A percentile compares a stretch with the other conserved stretches of the same genome.
Evolutionary conservation across 2,113 vertebrate genomes (phyloP).

Genomic region (Bungarus multicinctus): DNA sequence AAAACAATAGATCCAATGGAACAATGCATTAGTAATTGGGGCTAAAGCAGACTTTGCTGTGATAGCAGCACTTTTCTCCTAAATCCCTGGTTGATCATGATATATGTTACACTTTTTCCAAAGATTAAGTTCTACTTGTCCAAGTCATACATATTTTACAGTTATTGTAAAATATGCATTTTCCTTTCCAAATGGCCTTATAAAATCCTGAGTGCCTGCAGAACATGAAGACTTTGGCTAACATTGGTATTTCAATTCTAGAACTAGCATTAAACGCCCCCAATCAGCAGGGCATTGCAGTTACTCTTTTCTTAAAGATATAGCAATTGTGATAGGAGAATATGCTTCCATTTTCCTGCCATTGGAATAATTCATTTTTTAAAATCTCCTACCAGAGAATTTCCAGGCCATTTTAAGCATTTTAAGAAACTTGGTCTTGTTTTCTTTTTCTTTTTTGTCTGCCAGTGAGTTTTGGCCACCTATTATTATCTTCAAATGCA

Average conservation of each 20-base stretch:
- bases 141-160: too few species aligned
- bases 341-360: background rate
- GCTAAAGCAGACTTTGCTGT: background rate
- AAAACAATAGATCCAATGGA: background rate
- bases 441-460: background rate
- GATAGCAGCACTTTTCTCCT: background rate
- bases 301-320: background rate
- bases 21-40: background rate
- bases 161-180: background rate
- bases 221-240: background rate
- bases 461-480: background rate
- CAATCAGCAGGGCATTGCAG: background rate
- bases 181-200: background rate
- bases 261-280: background rate
- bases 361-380: background rate
- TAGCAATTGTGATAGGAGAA: background rate
- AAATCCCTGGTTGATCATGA: background rate
- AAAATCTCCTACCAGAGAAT: background rate
- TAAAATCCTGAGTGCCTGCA: background rate
- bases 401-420: background rate
- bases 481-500: background rate
- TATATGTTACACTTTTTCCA: background rate
- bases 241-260: background rate
- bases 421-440: background rate
- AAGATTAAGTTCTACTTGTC: too few species aligned